These are phyloP conservation scores for Torymus texanus DNA, from an alignment of 2,888 invertebrate genomes.

Conservation along the genomic window DNA sequence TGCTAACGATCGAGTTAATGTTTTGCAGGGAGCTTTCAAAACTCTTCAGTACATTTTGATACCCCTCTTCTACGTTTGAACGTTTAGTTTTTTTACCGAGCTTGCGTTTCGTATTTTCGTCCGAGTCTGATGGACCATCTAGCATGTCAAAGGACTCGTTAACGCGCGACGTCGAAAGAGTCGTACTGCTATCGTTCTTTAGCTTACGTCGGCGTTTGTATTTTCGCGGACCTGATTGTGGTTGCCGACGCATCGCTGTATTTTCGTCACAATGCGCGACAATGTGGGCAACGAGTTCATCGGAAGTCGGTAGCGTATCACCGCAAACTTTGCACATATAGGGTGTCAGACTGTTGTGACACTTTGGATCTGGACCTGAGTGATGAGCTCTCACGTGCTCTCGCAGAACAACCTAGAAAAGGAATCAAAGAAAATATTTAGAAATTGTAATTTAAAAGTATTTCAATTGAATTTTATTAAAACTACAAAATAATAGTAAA, in stretches of 20 bases:
- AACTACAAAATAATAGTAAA: too few relatives aligned
- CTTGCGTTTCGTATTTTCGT: constrained; percentile 72
- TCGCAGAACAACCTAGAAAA: constrained; percentile 82
- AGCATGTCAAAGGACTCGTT: constrained; percentile 68
- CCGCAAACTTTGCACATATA: constrained; percentile 88
- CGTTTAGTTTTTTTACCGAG: constrained; percentile 70
- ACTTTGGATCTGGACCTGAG: constrained; percentile 85
- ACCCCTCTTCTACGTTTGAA: constrained; percentile 69
- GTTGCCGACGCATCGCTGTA: constrained; percentile 87
- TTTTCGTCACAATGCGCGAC: constrained; percentile 91
- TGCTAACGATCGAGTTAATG: constrained; percentile 74
- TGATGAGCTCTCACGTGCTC: constrained; percentile 92
- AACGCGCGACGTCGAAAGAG: constrained; percentile 58
- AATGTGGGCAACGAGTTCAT: constrained; percentile 87
- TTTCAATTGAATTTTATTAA: constrained; percentile 8
- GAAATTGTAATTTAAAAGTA: background rate
- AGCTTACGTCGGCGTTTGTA: constrained; percentile 88
- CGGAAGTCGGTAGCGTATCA: constrained; percentile 82
- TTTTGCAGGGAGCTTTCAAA: constrained; percentile 73
- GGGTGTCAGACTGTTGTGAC: constrained; percentile 79
- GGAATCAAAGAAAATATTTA: constrained; percentile 13
- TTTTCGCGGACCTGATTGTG: constrained; percentile 86
- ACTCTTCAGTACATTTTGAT: constrained; percentile 71
- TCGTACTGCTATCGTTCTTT: constrained; percentile 77
- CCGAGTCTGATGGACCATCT: constrained; percentile 69